Evolutionary conservation across 2,797 vertebrate genomes (phyloP), one percentile per base, ranked within the genome.

Genomic region (Florisuga fusca): DNA sequence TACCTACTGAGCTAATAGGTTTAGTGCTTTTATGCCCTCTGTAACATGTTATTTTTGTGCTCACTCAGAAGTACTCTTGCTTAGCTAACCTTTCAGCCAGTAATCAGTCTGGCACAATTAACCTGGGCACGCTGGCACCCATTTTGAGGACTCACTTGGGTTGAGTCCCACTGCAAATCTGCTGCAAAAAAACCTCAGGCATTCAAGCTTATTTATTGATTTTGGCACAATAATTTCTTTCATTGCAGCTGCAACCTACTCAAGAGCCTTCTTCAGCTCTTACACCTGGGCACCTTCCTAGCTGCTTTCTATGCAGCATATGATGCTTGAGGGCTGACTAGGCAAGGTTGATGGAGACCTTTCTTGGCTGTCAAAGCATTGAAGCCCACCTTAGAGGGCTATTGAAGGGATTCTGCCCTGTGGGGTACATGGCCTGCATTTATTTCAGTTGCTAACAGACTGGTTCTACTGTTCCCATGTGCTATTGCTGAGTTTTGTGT

Each of bases 11-110:
- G 87, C 82, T 91, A 95, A 95, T 92, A 81, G 63, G 63, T 85
- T 96, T 95, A 95, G 88, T 84, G 80, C 53, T 92, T 96, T 93
- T 89, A 74, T 92, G 89, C 83, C 67, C 48, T 93, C 87, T 58
- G 59, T 80, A 89, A 81, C 45, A 38, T 50, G 75, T 71, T 81
- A 15, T 21, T 50, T 86, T 66, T 94, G 86, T 91, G 76, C 73
- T 74, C 68, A 51, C 81, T 90, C 90, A 81, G 22, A 94, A 34
- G 31, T 34, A 27, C 31, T 93, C 80, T 94, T 84, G 71, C 80
- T 95, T 88, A 79, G 58, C 71, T 93, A 92, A 66, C 80, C 92
- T 67, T 90, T 66, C 68, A 62, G 51, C 43, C 58, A 48, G 75
- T 84, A 80, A 89, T 93, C 80, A 71, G 86, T 57, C 38, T 19